Base-by-base conservation (phyloP, 2,797 vertebrate species). In the Cynodonichthys magdalenae region DNA sequence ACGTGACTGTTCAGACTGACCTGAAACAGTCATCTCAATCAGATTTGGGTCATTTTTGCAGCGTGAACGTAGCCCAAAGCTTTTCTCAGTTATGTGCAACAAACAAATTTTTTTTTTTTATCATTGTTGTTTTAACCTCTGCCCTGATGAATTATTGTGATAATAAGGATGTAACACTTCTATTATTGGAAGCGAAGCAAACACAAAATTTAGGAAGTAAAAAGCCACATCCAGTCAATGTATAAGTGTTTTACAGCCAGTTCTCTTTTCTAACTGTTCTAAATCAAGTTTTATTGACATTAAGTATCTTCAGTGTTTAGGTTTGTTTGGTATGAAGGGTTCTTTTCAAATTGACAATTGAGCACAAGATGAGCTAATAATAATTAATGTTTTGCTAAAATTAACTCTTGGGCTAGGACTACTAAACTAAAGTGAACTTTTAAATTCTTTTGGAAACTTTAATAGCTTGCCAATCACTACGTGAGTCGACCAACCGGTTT, bases 201-300 rank as follows among this genome's bases (percentile, higher is more conserved):
- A 55, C 63, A 58, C 15, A 57, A 39, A 55, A 53, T 69, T 42
- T 17, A 52, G 77, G 73, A 84, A 86, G 66, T 80, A 54, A 66
- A 67, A 0, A 18, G 9, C 27, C 18, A 5, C 39, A 53, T 45
- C 46, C 44, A 60, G 63, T 74, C 17, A 44, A 3, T 39, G 65
- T 15, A 27, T 6, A 61, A 61, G 49, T 57, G 46, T 67, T 81
- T 81, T 66, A 83, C 36, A 28, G 17, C 42, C 34, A 63, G 57
- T 90, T 89, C 87, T 66, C 64, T 57, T 82, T 89, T 84, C 75
- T 39, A 15, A 3, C n/a, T 53, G 27, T 5, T 41, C 49, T 79
- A 82, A 83, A 83, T 87, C 71, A 81, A 54, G 51, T 56, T 28
- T 3, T 36, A 46, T 14, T 39, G 18, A 15, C 19, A 27, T 66